Conservation (phyloP, 2,113 vertebrate genomes). For the Hypocryptadius cinnamomeus region DNA sequence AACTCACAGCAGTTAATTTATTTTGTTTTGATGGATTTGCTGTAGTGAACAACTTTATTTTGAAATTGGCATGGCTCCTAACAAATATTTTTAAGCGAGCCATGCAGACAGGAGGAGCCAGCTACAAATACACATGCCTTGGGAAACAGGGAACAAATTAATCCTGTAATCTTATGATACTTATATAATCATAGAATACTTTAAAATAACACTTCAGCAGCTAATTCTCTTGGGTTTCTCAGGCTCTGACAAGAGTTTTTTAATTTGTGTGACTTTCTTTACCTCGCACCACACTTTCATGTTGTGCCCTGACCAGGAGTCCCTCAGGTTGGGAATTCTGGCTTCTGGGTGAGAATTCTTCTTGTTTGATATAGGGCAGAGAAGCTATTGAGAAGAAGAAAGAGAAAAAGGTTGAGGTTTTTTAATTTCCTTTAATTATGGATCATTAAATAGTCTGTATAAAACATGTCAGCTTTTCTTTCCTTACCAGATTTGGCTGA, state of each 20-base stretch:
- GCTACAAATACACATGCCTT: not conserved
- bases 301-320: slow-evolving; percentile 81
- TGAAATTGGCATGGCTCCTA: not conserved
- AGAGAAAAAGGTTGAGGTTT: not conserved
- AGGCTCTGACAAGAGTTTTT: not conserved
- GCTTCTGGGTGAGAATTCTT: slow-evolving; percentile 84
- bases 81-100: not conserved
- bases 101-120: not conserved
- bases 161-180: not conserved
- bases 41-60: not conserved
- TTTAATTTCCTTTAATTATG: not conserved
- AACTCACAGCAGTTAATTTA: not conserved
- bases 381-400: slow-evolving; percentile 38
- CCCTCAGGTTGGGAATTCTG: slow-evolving; percentile 82
- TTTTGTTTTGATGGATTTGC: not conserved
- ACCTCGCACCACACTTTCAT: slow-evolving; percentile 88
- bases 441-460: not conserved
- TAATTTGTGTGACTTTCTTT: not conserved
- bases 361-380: slow-evolving; percentile 84
- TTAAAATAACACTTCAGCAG: not conserved
- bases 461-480: not conserved
- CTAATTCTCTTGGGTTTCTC: not conserved
- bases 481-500: slow-evolving; percentile 84
- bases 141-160: not conserved
- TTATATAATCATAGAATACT: not conserved